Evolutionary conservation across 2,888 invertebrate genomes (phyloP).

Genomic region (Ormyrus labotus): DNA sequence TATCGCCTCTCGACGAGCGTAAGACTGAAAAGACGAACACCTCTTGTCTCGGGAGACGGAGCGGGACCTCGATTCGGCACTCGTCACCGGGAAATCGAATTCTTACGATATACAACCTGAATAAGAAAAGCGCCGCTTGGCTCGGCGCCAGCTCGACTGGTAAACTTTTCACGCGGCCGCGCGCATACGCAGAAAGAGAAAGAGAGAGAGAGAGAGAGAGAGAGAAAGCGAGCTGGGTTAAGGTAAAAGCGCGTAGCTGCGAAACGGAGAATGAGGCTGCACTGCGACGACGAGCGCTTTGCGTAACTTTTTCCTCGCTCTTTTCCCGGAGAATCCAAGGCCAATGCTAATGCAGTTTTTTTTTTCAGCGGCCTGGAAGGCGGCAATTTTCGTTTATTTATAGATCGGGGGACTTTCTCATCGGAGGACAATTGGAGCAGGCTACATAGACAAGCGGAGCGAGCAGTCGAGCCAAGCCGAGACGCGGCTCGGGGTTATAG

Average conservation of each 20-base stretch:
- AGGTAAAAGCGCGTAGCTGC: conserved; percentile 20
- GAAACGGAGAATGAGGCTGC: conserved; percentile 17
- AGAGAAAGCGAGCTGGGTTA: not conserved
- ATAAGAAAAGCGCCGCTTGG: not conserved
- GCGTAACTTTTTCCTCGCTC: not conserved
- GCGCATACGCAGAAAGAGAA: not conserved
- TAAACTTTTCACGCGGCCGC: conserved; percentile 21
- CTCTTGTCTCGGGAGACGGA: too few species aligned
- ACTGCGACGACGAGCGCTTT: conserved; percentile 1
- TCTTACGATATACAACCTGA: too few species aligned
- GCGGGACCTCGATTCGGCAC: too few species aligned
- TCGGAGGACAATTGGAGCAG: conserved; percentile 11
- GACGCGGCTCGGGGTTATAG: conserved; percentile 22
- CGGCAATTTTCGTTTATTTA: conserved; percentile 10
- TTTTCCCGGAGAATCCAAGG: not conserved
- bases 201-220: too few species aligned
- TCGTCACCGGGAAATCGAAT: too few species aligned
- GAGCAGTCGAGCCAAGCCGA: not conserved
- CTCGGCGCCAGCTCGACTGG: not conserved
- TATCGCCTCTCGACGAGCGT: not conserved
- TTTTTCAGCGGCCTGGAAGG: too few species aligned
- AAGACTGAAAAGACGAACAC: too few species aligned
- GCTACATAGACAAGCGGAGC: not conserved
- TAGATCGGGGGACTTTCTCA: conserved; percentile 15
- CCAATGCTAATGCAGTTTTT: not conserved